Conservation (phyloP, 2,797 vertebrate genomes). For the Acomys russatus region DNA sequence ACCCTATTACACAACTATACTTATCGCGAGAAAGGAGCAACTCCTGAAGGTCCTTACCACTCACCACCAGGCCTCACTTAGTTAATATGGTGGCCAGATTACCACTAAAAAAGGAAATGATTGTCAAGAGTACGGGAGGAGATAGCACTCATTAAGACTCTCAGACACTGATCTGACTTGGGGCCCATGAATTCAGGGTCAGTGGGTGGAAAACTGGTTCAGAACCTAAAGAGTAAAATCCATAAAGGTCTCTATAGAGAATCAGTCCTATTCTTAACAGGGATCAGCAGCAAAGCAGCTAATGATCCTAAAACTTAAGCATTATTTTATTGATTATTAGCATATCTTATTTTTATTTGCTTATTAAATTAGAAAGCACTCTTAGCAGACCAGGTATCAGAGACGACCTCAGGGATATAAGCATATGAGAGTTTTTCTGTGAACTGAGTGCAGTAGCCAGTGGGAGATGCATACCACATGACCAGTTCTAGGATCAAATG, state of each 20-base stretch:
- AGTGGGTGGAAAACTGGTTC: background rate
- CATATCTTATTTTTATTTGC: background rate
- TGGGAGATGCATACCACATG: background rate
- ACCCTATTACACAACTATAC: constrained; percentile 36
- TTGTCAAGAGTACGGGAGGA: background rate
- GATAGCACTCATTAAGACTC: background rate
- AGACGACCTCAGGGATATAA: background rate
- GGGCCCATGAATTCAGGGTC: background rate
- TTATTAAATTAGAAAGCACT: background rate
- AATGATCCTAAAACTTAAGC: background rate
- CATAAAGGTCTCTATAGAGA: background rate
- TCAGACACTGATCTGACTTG: background rate
- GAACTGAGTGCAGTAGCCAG: background rate
- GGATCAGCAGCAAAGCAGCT: background rate
- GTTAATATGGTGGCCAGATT: background rate
- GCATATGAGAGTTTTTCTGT: background rate
- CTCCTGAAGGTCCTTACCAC: background rate
- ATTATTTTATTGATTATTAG: background rate
- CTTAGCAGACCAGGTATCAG: background rate
- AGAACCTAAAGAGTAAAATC: background rate
- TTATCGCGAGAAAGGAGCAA: constrained; percentile 41
- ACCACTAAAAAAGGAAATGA: constrained; percentile 49
- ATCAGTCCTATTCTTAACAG: background rate
- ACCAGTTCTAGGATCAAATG: background rate
- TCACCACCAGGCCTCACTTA: background rate